Evolutionary conservation across 2,113 vertebrate genomes (phyloP).

Genomic region (Anser cygnoides): DNA sequence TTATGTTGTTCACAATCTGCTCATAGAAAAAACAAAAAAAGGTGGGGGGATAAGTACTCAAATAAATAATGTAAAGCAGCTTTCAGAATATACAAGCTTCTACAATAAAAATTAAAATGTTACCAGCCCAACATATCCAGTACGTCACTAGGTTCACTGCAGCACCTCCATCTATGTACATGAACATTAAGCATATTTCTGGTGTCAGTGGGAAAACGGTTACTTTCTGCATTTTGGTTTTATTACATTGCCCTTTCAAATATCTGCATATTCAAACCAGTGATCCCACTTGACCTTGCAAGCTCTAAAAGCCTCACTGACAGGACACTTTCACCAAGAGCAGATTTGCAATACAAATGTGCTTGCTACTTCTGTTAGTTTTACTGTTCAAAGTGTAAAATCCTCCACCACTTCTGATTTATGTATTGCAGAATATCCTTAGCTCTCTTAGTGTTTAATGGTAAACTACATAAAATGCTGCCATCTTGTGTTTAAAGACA

Average conservation of each 20-base stretch:
- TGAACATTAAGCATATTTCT: neutral
- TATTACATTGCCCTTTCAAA: neutral
- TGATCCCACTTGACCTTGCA: neutral
- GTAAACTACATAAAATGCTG: neutral
- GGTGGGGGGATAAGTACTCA: neutral
- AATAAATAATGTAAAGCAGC: neutral
- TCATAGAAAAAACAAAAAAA: neutral
- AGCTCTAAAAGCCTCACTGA: neutral
- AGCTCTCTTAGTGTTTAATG: neutral
- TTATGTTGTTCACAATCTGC: neutral
- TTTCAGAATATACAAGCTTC: neutral
- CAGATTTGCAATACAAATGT: neutral
- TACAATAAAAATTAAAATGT: neutral
- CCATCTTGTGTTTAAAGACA: constrained; percentile 34
- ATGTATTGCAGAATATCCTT: accelerated
- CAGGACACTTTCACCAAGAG: neutral
- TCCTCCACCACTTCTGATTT: neutral
- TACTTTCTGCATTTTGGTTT: neutral
- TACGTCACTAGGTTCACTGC: neutral
- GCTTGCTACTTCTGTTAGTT: neutral
- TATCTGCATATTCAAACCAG: accelerated
- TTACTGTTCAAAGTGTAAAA: neutral
- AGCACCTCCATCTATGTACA: neutral
- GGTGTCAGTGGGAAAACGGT: neutral
- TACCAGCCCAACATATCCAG: neutral